A percentile compares a stretch with the other conserved stretches of the same genome.
Conservation (phyloP, 2,888 invertebrate species). For the Coenonympha arcania region DNA sequence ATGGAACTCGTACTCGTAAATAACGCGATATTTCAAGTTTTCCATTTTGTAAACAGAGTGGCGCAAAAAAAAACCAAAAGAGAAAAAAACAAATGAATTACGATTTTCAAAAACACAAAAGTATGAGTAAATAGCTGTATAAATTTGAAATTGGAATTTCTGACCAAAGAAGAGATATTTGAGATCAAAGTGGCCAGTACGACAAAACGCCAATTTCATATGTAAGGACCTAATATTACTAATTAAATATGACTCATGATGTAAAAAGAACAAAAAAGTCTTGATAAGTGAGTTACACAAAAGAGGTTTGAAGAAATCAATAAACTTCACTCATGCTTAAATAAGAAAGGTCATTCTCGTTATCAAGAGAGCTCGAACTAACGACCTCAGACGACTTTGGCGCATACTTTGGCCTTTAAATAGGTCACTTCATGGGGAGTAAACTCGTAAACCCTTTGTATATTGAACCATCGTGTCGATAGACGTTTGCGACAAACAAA, state of each 20-base stretch:
- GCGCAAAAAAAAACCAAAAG: too few species aligned
- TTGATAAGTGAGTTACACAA: neutral
- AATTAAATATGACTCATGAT: neutral
- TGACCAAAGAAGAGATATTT: too few species aligned
- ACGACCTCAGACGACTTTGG: slow-evolving; percentile 3
- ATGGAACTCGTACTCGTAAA: too few species aligned
- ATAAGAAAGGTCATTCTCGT: neutral
- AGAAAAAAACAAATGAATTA: too few species aligned
- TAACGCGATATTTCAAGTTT: too few species aligned
- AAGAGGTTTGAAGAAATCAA: slow-evolving; percentile 6
- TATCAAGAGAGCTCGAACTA: slow-evolving; percentile 3
- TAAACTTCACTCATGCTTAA: neutral
- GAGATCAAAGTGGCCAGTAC: too few species aligned
- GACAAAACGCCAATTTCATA: too few species aligned
- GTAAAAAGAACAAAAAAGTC: neutral
- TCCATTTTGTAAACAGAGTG: too few species aligned
- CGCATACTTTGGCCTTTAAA: neutral
- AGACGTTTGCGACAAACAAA: neutral
- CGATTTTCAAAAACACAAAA: too few species aligned
- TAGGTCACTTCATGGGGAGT: neutral
- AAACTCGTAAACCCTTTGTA: neutral
- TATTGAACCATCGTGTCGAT: neutral
- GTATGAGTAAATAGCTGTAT: too few species aligned
- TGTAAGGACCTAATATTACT: too few species aligned
- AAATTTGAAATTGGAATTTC: too few species aligned